Evolutionary conservation across 2,113 vertebrate species (phyloP), one percentile per base, ranked within the genome.

Genomic region (Paracanthobrama guichenoti): DNA sequence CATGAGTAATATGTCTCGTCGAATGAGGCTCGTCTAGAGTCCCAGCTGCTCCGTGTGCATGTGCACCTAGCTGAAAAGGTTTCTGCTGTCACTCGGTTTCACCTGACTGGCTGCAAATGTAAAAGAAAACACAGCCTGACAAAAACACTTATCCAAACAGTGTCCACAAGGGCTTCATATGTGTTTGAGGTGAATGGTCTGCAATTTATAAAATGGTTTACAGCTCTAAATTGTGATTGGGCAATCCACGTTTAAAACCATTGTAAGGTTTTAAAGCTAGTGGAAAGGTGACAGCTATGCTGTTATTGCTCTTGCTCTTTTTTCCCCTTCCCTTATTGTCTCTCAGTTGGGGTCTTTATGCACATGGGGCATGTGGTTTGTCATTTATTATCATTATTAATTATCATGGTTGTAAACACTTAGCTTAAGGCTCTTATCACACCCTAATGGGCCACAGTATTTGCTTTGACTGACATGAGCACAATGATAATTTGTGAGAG

Each of bases 351-450:
- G 60, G 26, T 86, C 48, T 86, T 20, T 44, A 59, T 75, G 46
- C 20, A 6, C 62, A 39, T 24, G 46, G 71, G 60, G 84, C 53
- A 53, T 64, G 53, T 2, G 64, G 76, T 62, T 55, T 86, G 64
- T 81, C 66, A 76, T 75, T 79, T 79, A 71, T 74, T 79, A 67
- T 80, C 59, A 67, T 80, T 80, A 67, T 48, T 67, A 80, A 50
- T 50, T 66, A 80, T 86, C 66, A 74, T n/a, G 26, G 13, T 81
- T 48, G 73, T 88, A 79, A 85, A 78, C 71, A 79, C 72, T 69
- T 46, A 31, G 46, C 75, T 73, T 48, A 57, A 55, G 76, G 85
- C 59, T 77, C 50, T 20, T 79, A 46, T 83, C 53, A 35, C 72
- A 53, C 83, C 59, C n/a, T 12, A 75, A 46, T 77, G 53, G 66